Evolutionary conservation across 2,888 invertebrate species (phyloP).

Genomic region (Tortricodes alternella): DNA sequence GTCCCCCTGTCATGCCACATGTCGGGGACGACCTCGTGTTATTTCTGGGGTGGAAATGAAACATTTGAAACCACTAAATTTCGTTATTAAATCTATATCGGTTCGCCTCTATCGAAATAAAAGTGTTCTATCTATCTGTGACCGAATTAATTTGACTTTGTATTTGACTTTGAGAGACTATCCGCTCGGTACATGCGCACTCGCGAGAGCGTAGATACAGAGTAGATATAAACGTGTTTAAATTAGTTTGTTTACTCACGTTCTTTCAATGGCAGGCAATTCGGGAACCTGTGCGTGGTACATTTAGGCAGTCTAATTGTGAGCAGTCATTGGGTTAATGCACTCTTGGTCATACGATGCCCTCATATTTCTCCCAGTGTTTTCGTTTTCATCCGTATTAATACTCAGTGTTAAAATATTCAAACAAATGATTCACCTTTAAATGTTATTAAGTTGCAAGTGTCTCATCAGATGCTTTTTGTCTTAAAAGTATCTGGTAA

Average conservation of each 20-base stretch:
- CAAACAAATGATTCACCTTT: constrained; percentile 19
- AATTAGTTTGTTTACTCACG: constrained; percentile 61
- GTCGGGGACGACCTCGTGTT: constrained; percentile 40
- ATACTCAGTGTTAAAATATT: constrained; percentile 32
- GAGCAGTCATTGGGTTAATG: constrained; percentile 63
- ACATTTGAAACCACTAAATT: constrained; percentile 33
- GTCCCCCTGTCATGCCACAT: constrained; percentile 48
- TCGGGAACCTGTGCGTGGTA: constrained; percentile 53
- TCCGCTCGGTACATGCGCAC: constrained; percentile 1
- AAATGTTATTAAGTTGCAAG: constrained; percentile 4
- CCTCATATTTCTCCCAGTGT: constrained; percentile 54
- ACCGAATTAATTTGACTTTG: constrained; percentile 3
- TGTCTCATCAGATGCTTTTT: neutral
- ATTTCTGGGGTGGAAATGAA: constrained; percentile 45
- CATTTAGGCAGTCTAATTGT: constrained; percentile 62
- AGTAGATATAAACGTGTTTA: constrained; percentile 44
- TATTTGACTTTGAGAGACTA: neutral
- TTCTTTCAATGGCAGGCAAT: constrained; percentile 52
- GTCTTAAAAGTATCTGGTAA: neutral
- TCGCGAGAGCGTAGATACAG: constrained; percentile 10
- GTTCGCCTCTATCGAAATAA: constrained; percentile 4
- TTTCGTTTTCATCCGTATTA: constrained; percentile 51
- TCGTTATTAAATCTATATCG: constrained; percentile 17
- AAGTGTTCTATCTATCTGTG: neutral
- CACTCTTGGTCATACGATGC: constrained; percentile 58